Base-by-base conservation (phyloP, 1,140 invertebrate species). In the Scaptodrosophila lebanonensis region DNA sequence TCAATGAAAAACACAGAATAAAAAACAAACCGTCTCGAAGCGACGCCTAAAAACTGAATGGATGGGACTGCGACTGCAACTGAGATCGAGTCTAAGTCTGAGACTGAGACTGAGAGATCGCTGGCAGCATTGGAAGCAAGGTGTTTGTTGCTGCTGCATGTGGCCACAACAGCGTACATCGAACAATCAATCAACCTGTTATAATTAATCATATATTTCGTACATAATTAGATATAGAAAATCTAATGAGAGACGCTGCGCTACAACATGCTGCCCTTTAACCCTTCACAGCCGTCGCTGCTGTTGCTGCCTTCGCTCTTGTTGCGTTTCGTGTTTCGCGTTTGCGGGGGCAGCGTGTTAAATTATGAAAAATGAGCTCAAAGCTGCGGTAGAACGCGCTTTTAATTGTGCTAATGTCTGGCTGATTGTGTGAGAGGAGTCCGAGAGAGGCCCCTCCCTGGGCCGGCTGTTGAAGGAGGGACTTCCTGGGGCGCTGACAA, bases 361-460 rank as follows among this genome's bases (percentile, higher is more conserved):
- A 82, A 82, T 82, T 75, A 82, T 82, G 76, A 82, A 82, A 82
- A 82, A 82, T 82, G 75, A 83, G 75, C 58, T 69, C 75, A 12
- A 2, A 13, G 11, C 15, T 4, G 13, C 13, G n/a, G 65, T 69
- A 79, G 76, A 75, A 82, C 75, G 61, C 76, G 70, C 75, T 75
- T 82, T 82, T 82, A 82, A 82, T 82, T 82, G 75, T 82, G 75
- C 76, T 82, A 82, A 82, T 82, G 75, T 67, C 72, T 43, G 47
- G 64, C 58, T 66, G 36, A n/a, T n/a, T n/a, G n/a, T n/a, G n/a
- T n/a, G n/a, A n/a, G n/a, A 32, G 53, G 52, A 43, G 52, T 62
- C 54, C 56, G 58, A 62, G 15, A 3, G 8, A 35, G 13, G 5
- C 9, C 2, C 27, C 27, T 9, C 12, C 12, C 9, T 33, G 32